Percentiles rank a stretch among this genome's conserved stretches.
These are phyloP conservation scores for Arothron firmamentum DNA, from an alignment of 2,113 vertebrate genomes.

Conservation along the genomic window DNA sequence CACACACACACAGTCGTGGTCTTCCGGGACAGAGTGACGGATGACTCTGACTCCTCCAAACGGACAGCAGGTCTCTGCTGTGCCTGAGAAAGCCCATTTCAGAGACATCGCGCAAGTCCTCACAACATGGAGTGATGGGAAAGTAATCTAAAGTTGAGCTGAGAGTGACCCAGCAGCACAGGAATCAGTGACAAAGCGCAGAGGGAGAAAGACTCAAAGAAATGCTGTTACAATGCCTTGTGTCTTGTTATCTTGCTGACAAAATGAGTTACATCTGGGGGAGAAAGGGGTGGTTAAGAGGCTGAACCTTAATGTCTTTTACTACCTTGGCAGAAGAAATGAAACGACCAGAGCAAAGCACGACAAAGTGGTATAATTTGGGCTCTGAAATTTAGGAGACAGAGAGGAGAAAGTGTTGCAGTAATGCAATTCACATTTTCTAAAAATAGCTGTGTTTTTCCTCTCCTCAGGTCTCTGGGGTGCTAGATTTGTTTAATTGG, in stretches of 20 bases:
- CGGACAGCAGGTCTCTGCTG: slow-evolving; percentile 50
- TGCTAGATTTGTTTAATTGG: slow-evolving; percentile 49
- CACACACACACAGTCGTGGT: slow-evolving; percentile 1
- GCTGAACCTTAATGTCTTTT: slow-evolving; percentile 11
- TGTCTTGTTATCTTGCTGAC: slow-evolving; percentile 49
- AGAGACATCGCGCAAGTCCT: slow-evolving; percentile 29
- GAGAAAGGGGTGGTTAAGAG: no score
- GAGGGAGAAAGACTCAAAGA: slow-evolving; percentile 15
- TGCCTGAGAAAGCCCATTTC: slow-evolving; percentile 38
- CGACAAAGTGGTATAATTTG: slow-evolving; percentile 5
- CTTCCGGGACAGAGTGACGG: slow-evolving; percentile 39
- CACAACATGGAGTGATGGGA: slow-evolving; percentile 28
- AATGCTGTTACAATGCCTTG: slow-evolving; percentile 41
- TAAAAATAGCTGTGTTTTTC: slow-evolving; percentile 53
- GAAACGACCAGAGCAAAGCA: neutral
- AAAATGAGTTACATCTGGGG: slow-evolving; percentile 24
- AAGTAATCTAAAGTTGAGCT: slow-evolving; percentile 53
- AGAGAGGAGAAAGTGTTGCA: slow-evolving; percentile 19
- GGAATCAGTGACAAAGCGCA: slow-evolving; percentile 44
- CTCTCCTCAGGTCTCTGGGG: slow-evolving; percentile 28
- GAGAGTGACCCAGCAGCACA: slow-evolving; percentile 22
- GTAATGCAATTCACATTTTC: slow-evolving; percentile 33
- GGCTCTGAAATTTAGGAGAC: slow-evolving; percentile 9
- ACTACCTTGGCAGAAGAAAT: neutral
- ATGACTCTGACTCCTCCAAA: slow-evolving; percentile 46